A percentile compares a stretch with the other conserved stretches of the same genome.
These are phyloP conservation scores for Platycheirus rosarum DNA, from an alignment of 2,888 invertebrate genomes.

Conservation along the genomic window DNA sequence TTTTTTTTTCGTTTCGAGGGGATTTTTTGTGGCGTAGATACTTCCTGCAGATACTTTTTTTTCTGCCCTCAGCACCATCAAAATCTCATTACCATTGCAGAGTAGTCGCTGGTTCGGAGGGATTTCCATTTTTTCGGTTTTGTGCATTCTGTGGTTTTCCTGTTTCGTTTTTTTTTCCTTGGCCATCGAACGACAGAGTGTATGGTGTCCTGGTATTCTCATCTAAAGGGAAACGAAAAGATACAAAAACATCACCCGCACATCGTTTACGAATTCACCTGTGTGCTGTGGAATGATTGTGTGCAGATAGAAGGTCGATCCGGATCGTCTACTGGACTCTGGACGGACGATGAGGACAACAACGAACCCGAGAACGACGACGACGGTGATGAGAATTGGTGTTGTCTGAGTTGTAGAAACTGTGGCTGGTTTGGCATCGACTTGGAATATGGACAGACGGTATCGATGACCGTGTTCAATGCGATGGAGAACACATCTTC, in stretches of 20 bases:
- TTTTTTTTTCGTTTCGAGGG: constrained; percentile 14
- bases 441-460: constrained; percentile 10
- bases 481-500: constrained; percentile 62
- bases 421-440: background rate
- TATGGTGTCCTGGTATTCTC: constrained; percentile 32
- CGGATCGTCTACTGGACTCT: background rate
- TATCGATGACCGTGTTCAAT: constrained; percentile 72
- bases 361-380: no score
- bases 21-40: constrained; percentile 50
- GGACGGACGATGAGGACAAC: constrained; percentile 13
- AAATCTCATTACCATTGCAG: constrained; percentile 73
- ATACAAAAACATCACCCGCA: constrained; percentile 69
- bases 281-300: constrained; percentile 61
- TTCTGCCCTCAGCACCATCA: constrained; percentile 45
- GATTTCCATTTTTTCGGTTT: constrained; percentile 49
- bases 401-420: constrained; percentile 7
- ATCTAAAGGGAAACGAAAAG: background rate
- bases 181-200: background rate
- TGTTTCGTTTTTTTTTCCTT: constrained; percentile 43
- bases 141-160: constrained; percentile 59
- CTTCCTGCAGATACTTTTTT: constrained; percentile 46
- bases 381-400: constrained; percentile 39
- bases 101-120: constrained; percentile 39
- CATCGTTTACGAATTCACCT: constrained; percentile 72
- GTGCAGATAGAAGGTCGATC: constrained; percentile 66